phyloP scores from a whole-genome alignment of 2,888 invertebrate genomes.

The Biston stratarius region DNA sequence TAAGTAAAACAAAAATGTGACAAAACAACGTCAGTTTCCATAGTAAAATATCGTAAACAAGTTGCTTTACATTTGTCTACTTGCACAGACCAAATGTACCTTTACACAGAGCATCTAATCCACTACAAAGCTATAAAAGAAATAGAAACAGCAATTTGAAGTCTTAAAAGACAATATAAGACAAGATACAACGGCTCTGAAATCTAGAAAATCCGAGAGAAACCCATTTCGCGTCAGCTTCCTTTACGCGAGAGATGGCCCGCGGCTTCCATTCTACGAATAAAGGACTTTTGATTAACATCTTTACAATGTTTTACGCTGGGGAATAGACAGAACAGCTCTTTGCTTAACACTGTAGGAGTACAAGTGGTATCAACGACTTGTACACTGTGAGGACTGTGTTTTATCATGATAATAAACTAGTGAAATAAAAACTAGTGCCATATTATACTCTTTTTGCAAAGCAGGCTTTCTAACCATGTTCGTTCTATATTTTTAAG shows the following conservation, averaged over 20 bases:
- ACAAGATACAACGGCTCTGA: conserved; percentile 23
- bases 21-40: no score
- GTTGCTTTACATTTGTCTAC: no score
- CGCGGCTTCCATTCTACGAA: conserved; percentile 37
- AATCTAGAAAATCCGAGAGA: conserved; percentile 26
- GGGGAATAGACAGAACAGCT: conserved; percentile 33
- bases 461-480: not conserved
- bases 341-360: conserved; percentile 24
- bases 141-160: conserved; percentile 31
- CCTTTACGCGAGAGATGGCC: conserved; percentile 28
- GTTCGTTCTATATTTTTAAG: no score
- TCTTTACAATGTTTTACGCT: conserved; percentile 39
- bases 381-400: conserved; percentile 27
- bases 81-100: no score
- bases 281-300: conserved; percentile 43
- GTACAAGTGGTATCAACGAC: conserved; percentile 17
- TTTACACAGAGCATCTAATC: not conserved
- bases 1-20: no score
- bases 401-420: conserved; percentile 13
- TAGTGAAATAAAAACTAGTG: not conserved
- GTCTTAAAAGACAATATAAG: conserved; percentile 28
- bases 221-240: conserved; percentile 27
- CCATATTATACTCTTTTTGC: not conserved
- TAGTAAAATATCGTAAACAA: no score
- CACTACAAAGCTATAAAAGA: conserved; percentile 11